Evolutionary conservation across 1,140 invertebrate species (phyloP), one percentile per base, ranked within the genome.

Genomic region (Bombus confusus): DNA sequence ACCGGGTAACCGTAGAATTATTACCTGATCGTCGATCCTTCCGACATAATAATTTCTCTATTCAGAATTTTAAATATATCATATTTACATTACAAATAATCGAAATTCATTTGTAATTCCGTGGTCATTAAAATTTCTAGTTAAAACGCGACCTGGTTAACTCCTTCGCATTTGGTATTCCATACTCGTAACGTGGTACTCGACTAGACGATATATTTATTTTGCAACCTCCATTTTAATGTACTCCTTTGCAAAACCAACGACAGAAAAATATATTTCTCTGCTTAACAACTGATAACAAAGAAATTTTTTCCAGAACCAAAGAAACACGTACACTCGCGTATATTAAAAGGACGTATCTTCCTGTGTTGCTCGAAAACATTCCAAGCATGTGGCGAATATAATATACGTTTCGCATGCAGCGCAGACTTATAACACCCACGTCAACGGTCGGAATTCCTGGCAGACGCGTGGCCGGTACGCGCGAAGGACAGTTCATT

Each of bases 401-500:
- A 43, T 41, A 71, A 25, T 39, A 39, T 39, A 9, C 69, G 28
- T 43, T n/a, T 43, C 9, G 15, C 13, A 8, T 12, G 6, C 28
- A 15, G 15, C 34, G 31, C 18, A n/a, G n/a, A 39, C 57, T 62
- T 77, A 37, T n/a, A 62, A 77, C 75, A n/a, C 57, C 52, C 75
- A 62, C 75, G 75, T 77, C 47, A 39, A 22, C 75, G 57, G 13
- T n/a, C 25, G 52, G 31, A 62, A 77, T 77, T 62, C 75, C 37
- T 62, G 13, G 47, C 22, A 31, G 39, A 43, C 72, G 72, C 69
- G 69, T 41, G 68, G 68, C 37, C 68, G 68, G 69, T 72, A n/a
- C 69, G 39, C 72, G 39, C n/a, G 39, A 34, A 28, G 83, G 76
- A 84, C 83, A 62, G 83, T 84, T 84, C 83, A 84, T 84, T 84